Base-by-base conservation (phyloP, 2,113 vertebrate genomes). In the Phalacrocorax brasilianus region DNA sequence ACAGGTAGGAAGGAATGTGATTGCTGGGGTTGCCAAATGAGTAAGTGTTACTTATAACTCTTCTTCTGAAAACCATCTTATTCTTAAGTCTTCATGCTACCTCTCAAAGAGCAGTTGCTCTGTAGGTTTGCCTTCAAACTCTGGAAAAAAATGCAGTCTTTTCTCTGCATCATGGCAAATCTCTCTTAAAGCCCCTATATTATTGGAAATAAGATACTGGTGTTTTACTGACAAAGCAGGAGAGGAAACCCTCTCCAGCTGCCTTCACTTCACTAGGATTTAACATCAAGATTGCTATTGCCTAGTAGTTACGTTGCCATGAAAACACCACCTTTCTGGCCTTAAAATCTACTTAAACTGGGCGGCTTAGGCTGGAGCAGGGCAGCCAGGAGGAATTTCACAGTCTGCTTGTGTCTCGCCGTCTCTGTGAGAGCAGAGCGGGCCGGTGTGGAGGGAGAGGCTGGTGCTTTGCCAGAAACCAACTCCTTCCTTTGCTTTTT, bases 321-420 rank as follows among this genome's bases (percentile, higher is more conserved):
- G 72, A 93, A 92, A 96, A 80, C 75, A 76, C 6, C 42, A 71
- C 40, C 49, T 79, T 93, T 72, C 66, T 90, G 58, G 74, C 74
- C 74, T 83, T 56, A 74, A 88, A 76, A 90, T 35, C 35, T 65
- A 8, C 82, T 66, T 40, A 26, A 76, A 70, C 53, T 79, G 45
- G 44, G 78, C 1, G 0, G 38, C 58, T 85, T 47, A 38, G 62
- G 66, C 58, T 88, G 62, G 62, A 55, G 78, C 0, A 0, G 73
- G 52, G 63, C 30, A 67, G 86, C 58, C 63, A 80, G 91, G 58
- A 89, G 77, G 73, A 91, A 87, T 87, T 95, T 59, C 63, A 42
- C 13, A 42, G 95, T 91, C 91, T 93, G 78, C 50, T 49, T 0
- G 1, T 80, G 77, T 91, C 84, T 66, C 2, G 13, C 65, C 17